Evolutionary conservation across 2,797 vertebrate species (phyloP).

Genomic region (Cercopithecus neglectus): DNA sequence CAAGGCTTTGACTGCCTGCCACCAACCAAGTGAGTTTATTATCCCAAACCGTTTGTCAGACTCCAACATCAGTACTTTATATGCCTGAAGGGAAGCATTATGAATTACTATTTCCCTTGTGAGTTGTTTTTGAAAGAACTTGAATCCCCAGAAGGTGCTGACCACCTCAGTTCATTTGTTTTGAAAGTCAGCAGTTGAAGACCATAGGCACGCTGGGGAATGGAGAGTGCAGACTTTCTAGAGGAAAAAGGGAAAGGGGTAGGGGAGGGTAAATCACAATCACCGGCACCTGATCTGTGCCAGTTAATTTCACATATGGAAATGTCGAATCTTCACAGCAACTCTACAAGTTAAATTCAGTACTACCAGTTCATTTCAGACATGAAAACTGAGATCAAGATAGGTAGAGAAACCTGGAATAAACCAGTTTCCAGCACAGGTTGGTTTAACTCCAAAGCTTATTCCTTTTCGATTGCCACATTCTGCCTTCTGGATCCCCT

Average conservation of each 20-base stretch:
- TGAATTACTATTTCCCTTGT: conserved; percentile 29
- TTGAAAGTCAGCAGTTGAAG: conserved; percentile 20
- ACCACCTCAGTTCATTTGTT: conserved; percentile 17
- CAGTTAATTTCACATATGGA: conserved; percentile 28
- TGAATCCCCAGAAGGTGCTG: background rate
- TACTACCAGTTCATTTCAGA: background rate
- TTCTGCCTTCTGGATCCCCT: background rate
- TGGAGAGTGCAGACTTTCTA: background rate
- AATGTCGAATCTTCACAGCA: background rate
- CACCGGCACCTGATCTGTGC: background rate
- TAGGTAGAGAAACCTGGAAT: background rate
- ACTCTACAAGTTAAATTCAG: conserved; percentile 17
- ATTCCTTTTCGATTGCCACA: background rate
- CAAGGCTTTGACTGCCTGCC: background rate
- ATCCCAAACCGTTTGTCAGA: background rate
- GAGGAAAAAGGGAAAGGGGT: background rate
- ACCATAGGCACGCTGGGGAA: background rate
- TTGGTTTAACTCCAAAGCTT: conserved; percentile 9
- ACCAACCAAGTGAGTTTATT: conserved; percentile 1
- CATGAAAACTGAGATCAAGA: conserved; percentile 44
- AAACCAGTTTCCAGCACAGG: background rate
- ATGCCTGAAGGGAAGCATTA: background rate
- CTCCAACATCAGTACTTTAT: conserved; percentile 19
- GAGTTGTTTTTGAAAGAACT: background rate
- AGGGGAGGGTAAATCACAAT: background rate